Base-by-base conservation (phyloP, 1,140 invertebrate genomes). In the Zaprionus vittiger region DNA sequence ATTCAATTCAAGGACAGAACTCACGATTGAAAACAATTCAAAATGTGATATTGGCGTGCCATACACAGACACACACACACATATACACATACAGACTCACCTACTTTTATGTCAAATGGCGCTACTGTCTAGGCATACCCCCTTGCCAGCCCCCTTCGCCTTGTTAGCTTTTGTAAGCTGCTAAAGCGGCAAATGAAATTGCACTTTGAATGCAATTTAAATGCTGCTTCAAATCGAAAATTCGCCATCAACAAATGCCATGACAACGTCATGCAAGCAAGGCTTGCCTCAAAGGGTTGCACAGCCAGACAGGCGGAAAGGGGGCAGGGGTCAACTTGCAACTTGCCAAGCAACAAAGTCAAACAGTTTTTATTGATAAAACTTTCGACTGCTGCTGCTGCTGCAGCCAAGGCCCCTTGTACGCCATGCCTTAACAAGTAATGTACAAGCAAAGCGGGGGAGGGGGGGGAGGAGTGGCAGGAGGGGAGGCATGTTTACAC, bases 311-410 rank as follows among this genome's bases (percentile, higher is more conserved):
- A 47, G n/a, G 38, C 1, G 6, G n/a, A n/a, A 7, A 3, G n/a
- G n/a, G 2, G 6, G 3, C 0, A n/a, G 41, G n/a, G 7, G 15
- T 9, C 28, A 31, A 34, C 6, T 56, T 17, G 37, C 37, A 57
- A 44, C 31, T 9, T 34, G 17, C 34, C 34, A 17, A 17, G 47
- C 68, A 67, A 62, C 70, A 67, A 80, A 70, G 67, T 77, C 77
- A 44, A 62, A 28, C 79, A 61, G 69, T 70, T 89, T 79, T 87
- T 87, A 83, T 87, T 87, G 83, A 87, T 89, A 87, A 89, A 87
- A 87, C 83, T 87, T 86, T 84, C 9, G 37, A 17, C 59, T 57
- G 20, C 20, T 54, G 38, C 20, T 54, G 38, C 41, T 47, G 63
- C 52, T 47, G 76, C 12, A 62, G 83, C 77, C 84, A 86, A 86